Base-by-base conservation (phyloP, 2,113 vertebrate species). In the Alexandromys fortis region DNA sequence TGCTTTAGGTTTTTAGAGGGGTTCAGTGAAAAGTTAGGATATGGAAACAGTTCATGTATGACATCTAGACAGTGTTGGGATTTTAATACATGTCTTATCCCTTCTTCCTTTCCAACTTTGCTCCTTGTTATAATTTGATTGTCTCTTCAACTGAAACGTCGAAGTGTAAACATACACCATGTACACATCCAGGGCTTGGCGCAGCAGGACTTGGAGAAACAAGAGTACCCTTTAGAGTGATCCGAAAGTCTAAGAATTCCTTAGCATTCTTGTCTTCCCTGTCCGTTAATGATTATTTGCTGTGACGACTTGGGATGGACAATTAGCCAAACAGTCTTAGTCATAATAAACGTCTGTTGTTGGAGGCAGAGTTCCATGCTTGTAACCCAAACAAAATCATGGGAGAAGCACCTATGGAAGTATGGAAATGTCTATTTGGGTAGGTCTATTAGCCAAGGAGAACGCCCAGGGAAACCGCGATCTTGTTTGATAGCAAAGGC, bases 401-500 rank as follows among this genome's bases (percentile, higher is more conserved):
- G 0, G 12, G 73, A 92, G 55, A 92, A 68, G 35, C 8, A 24
- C 11, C 7, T 70, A 17, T 52, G 33, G 55, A 90, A 83, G 11
- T 70, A 11, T 52, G n/a, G 55, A 90, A 87, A 86, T 58, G 52
- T 14, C n/a, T 42, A 85, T 55, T 47, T 92, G 77, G 68, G 3
- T 81, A 21, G 13, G 14, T 13, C 49, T 14, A 35, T 2, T 13
- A 91, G 86, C n/a, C 87, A 35, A 95, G 33, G 83, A 96, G 93
- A 42, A 17, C 33, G 13, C 30, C 30, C 83, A 81, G n/a, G 49
- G 73, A 92, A 94, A 96, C 8, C 26, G 13, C 4, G 65, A 52
- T 68, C 67, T 67, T 55, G 47, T 77, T 81, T 90, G 79, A 82
- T 70, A 91, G 63, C 13, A 93, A 96, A 95, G 55, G 21, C 58